phyloP scores from a whole-genome alignment of 2,888 invertebrate genomes.

The Xestia sexstrigata region DNA sequence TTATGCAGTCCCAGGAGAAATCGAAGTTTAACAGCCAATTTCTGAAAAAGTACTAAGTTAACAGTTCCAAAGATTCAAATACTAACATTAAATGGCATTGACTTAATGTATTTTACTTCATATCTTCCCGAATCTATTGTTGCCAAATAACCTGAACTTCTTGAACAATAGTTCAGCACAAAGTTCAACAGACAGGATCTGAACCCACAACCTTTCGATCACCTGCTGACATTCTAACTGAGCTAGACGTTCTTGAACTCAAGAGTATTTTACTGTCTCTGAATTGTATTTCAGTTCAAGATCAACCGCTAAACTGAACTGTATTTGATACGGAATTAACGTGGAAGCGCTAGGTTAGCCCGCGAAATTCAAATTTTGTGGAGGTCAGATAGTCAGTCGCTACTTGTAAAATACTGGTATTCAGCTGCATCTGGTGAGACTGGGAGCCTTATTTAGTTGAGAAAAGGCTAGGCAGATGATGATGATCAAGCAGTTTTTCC shows the following conservation, averaged over 20 bases:
- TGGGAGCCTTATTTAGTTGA: neutral
- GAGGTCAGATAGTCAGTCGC: neutral
- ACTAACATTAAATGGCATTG: neutral
- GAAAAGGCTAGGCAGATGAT: neutral
- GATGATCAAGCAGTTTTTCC: neutral
- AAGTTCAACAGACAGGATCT: slow-evolving; percentile 42
- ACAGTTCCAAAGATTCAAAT: neutral
- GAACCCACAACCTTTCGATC: slow-evolving; percentile 42
- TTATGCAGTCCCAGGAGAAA: neutral
- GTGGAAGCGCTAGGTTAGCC: too few relatives aligned
- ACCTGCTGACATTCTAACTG: slow-evolving; percentile 48
- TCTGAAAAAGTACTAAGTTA: neutral
- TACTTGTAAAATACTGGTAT: neutral
- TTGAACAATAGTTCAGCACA: slow-evolving; percentile 38
- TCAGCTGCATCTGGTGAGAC: neutral
- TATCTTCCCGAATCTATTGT: neutral
- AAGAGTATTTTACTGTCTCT: slow-evolving; percentile 35
- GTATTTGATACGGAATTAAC: slow-evolving; percentile 23
- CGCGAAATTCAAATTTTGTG: too few relatives aligned
- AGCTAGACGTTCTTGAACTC: slow-evolving; percentile 46
- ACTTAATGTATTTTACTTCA: neutral
- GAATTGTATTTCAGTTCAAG: slow-evolving; percentile 42
- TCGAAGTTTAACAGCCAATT: neutral
- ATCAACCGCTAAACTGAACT: slow-evolving; percentile 30
- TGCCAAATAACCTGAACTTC: slow-evolving; percentile 35